Conservation (phyloP, 1,140 invertebrate genomes). For the Marisa cornuarietis region DNA sequence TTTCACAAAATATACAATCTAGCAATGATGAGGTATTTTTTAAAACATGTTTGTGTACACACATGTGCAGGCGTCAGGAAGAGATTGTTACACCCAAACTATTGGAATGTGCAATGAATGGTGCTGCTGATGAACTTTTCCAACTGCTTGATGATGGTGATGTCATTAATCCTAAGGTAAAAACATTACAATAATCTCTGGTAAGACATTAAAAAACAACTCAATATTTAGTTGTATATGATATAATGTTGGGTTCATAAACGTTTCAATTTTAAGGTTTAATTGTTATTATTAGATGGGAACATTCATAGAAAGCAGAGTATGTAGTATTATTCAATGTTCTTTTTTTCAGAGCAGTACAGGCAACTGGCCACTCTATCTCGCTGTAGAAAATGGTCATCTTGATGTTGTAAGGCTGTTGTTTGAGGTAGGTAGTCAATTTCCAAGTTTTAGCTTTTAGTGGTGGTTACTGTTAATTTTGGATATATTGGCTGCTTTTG, state of each 20-base stretch:
- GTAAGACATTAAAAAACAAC: too few species aligned
- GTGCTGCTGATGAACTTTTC: constrained; percentile 51
- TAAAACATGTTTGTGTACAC: not conserved
- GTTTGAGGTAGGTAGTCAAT: constrained; percentile 45
- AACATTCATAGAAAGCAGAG: too few species aligned
- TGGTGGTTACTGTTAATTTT: too few species aligned
- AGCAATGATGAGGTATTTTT: not conserved
- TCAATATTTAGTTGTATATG: too few species aligned
- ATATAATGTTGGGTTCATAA: too few species aligned
- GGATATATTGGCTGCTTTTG: too few species aligned
- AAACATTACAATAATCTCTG: not conserved
- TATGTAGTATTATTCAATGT: too few species aligned
- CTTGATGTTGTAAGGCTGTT: constrained; percentile 53
- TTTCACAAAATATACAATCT: too few species aligned
- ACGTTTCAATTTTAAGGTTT: too few species aligned
- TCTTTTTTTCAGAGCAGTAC: constrained; percentile 49
- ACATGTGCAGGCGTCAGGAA: constrained; percentile 50
- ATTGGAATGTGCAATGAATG: constrained; percentile 49
- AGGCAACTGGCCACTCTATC: constrained; percentile 52
- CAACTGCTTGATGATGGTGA: constrained; percentile 57
- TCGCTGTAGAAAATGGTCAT: constrained; percentile 58
- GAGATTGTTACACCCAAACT: constrained; percentile 51
- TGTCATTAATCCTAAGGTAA: constrained; percentile 54
- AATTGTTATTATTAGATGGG: too few species aligned
- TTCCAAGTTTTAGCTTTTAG: too few species aligned